These are phyloP conservation scores for Calidris pugnax DNA, from an alignment of 2,113 vertebrate species.

Conservation along the genomic window DNA sequence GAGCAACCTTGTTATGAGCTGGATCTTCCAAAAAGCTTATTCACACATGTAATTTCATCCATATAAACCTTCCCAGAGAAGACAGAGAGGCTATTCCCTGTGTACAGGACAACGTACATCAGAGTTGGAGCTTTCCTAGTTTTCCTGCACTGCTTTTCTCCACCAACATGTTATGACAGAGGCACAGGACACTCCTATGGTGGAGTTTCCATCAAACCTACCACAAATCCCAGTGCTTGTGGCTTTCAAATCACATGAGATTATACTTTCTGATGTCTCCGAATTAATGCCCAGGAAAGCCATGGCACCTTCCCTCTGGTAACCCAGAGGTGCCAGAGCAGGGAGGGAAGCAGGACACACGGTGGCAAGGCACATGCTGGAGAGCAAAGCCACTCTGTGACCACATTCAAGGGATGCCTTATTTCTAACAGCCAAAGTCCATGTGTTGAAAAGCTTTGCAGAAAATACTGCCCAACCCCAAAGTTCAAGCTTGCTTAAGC, in stretches of 20 bases:
- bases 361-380: not conserved
- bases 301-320: not conserved
- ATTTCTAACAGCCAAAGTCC: not conserved
- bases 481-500: not conserved
- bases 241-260: not conserved
- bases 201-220: not conserved
- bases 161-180: not conserved
- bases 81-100: not conserved
- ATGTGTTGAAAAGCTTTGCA: not conserved
- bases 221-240: not conserved
- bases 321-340: not conserved
- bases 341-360: fast-evolving
- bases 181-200: not conserved
- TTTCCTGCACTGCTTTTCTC: not conserved
- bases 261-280: not conserved
- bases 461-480: not conserved
- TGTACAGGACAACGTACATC: not conserved
- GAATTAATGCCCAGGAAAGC: not conserved
- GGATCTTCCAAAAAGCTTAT: not conserved
- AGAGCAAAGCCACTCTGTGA: not conserved
- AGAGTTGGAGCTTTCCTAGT: not conserved
- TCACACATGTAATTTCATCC: not conserved
- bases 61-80: not conserved
- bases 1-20: not conserved
- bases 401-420: too few relatives aligned